Percentiles rank a stretch among this genome's conserved stretches.
Evolutionary conservation across 2,113 vertebrate genomes (phyloP).

Genomic region (Atrichornis clamosus): DNA sequence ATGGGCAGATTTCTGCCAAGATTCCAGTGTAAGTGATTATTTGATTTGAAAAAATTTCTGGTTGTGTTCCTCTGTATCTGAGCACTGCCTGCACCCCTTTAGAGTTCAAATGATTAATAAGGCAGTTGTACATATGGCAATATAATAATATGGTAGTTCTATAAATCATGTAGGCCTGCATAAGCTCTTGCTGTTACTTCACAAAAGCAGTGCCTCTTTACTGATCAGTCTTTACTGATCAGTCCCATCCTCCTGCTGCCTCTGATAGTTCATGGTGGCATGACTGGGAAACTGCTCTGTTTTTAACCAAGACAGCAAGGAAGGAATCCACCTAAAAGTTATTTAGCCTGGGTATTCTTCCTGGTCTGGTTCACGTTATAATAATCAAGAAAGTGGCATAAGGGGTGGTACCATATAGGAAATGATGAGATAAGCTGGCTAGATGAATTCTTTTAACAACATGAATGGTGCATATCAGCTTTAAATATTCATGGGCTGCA

Average conservation of each 20-base stretch:
- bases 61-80: not conserved
- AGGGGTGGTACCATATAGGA: not conserved
- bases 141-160: not conserved
- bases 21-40: not conserved
- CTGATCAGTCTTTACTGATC: not conserved
- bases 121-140: not conserved
- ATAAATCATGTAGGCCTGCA: not conserved
- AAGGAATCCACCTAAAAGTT: not conserved
- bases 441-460: not conserved
- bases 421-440: not conserved
- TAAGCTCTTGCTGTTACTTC: not conserved
- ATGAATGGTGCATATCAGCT: not conserved
- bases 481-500: not conserved
- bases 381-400: not conserved
- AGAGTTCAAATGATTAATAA: not conserved
- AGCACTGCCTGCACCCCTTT: not conserved
- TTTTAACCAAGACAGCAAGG: not conserved
- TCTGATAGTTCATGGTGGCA: not conserved
- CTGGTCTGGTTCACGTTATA: not conserved
- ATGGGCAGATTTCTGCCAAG: not conserved
- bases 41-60: not conserved
- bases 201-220: not conserved
- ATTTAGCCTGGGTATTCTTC: not conserved
- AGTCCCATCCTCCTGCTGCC: not conserved
- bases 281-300: not conserved